These are phyloP conservation scores for Craniophora ligustri DNA, from an alignment of 2,888 invertebrate genomes.

Conservation along the genomic window DNA sequence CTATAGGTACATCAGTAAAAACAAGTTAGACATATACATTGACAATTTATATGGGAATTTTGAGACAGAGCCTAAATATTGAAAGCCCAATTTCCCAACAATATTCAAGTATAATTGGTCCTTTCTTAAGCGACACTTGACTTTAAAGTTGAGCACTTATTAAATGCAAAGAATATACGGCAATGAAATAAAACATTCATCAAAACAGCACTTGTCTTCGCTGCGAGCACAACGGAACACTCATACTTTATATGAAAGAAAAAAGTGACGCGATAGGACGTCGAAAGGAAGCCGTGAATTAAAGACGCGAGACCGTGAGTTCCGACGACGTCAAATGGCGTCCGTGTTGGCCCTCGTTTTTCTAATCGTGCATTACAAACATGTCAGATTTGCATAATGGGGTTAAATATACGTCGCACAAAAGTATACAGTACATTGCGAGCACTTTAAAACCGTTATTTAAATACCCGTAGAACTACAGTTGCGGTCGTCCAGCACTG, in stretches of 20 bases:
- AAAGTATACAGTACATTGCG: constrained; percentile 42
- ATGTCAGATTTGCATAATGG: constrained; percentile 44
- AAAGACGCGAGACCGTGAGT: constrained; percentile 43
- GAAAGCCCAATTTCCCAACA: constrained; percentile 29
- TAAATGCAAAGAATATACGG: constrained; percentile 39
- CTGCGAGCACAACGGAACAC: constrained; percentile 11
- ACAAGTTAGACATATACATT: too few relatives aligned
- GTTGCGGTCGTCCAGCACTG: background rate
- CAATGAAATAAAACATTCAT: constrained; percentile 48
- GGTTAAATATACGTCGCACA: constrained; percentile 38
- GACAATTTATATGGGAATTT: constrained; percentile 11
- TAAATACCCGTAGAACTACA: constrained; percentile 4
- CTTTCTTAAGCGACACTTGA: constrained; percentile 38
- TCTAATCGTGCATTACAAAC: constrained; percentile 47
- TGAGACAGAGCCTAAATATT: constrained; percentile 36
- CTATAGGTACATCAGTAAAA: too few relatives aligned
- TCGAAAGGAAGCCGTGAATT: constrained; percentile 53
- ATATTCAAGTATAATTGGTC: constrained; percentile 40
- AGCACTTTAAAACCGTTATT: constrained; percentile 24
- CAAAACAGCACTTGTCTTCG: constrained; percentile 35
- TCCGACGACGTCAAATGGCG: constrained; percentile 60
- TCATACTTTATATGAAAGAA: constrained; percentile 29
- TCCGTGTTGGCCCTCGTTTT: constrained; percentile 48
- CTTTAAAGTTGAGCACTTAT: constrained; percentile 34
- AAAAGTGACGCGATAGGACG: constrained; percentile 30